Evolutionary conservation across 2,113 vertebrate species (phyloP).

Genomic region (Sylvia atricapilla): DNA sequence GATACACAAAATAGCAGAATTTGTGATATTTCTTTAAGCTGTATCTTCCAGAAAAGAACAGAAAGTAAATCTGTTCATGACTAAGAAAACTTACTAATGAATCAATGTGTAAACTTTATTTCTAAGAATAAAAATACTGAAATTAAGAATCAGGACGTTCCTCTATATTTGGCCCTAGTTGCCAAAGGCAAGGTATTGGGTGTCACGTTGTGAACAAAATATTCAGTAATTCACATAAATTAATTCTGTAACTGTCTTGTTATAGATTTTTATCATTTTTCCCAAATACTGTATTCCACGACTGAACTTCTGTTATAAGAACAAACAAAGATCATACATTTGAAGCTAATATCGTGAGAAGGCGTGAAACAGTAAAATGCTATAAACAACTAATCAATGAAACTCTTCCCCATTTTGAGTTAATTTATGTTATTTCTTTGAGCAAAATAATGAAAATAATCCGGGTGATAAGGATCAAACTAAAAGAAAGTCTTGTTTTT

Average conservation of each 20-base stretch:
- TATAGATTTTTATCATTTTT: not conserved
- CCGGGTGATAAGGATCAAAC: not conserved
- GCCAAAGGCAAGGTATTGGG: not conserved
- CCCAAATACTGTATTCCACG: not conserved
- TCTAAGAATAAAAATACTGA: not conserved
- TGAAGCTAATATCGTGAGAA: not conserved
- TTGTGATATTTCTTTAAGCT: not conserved
- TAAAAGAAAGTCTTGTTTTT: not conserved
- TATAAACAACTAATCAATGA: not conserved
- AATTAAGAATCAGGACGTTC: not conserved
- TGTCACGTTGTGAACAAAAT: not conserved
- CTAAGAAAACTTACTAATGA: not conserved
- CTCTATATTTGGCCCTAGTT: not conserved
- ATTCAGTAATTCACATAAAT: not conserved
- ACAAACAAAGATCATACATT: not conserved
- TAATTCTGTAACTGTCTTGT: not conserved
- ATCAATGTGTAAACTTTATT: not conserved
- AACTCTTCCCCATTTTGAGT: not conserved
- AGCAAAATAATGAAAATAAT: not conserved
- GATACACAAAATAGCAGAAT: not conserved
- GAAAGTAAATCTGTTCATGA: not conserved
- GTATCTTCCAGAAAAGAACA: not conserved
- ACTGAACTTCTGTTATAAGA: not conserved
- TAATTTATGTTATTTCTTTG: not conserved
- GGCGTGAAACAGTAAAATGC: not conserved